Conservation (phyloP, 2,797 vertebrate genomes). For the Hozukius guyotensis region DNA sequence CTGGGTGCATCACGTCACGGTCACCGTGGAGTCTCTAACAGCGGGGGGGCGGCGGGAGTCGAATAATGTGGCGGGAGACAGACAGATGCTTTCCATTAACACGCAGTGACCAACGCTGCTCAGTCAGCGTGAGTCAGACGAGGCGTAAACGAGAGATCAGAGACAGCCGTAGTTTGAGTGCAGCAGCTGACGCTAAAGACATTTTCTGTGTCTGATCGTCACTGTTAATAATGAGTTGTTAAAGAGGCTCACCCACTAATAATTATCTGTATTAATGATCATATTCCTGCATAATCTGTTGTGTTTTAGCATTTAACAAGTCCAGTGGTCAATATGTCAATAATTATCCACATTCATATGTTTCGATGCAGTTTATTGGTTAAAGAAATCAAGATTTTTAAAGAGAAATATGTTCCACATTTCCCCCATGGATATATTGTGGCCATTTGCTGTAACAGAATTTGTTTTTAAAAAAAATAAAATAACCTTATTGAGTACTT, state of each 20-base stretch:
- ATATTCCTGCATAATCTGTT: not conserved
- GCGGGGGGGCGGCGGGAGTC: not conserved
- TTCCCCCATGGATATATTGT: too few species aligned
- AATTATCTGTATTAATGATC: not conserved
- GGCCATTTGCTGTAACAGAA: too few species aligned
- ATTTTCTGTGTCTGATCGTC: not conserved
- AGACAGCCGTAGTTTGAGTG: not conserved
- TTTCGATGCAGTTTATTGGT: too few species aligned
- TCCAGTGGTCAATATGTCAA: too few species aligned
- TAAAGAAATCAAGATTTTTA: too few species aligned
- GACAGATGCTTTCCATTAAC: slow-evolving; percentile 28
- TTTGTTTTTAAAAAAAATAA: too few species aligned
- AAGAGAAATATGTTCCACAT: too few species aligned
- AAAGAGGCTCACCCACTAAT: not conserved
- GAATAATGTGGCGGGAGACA: not conserved
- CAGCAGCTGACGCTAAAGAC: not conserved
- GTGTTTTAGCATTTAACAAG: too few species aligned
- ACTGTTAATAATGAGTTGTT: not conserved
- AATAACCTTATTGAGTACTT: too few species aligned
- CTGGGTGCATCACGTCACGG: not conserved
- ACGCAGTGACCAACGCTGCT: slow-evolving; percentile 1
- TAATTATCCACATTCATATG: too few species aligned
- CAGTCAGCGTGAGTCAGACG: slow-evolving; percentile 38
- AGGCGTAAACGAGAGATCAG: not conserved
- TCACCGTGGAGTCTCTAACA: not conserved